Evolutionary conservation across 1,140 invertebrate species (phyloP).

Genomic region (Propsilocerus akamusi): DNA sequence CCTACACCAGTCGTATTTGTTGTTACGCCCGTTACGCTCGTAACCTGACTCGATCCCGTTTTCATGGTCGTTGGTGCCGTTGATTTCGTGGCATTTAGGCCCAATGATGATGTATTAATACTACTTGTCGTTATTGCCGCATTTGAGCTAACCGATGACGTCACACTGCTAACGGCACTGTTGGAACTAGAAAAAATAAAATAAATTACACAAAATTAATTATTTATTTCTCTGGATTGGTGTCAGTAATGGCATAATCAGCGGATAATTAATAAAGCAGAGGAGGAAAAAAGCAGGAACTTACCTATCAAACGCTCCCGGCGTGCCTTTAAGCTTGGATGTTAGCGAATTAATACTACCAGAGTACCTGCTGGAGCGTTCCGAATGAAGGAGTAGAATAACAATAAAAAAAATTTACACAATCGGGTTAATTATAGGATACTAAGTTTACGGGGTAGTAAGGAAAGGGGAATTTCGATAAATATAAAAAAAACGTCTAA

Average conservation of each 20-base stretch:
- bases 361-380: conserved; percentile 2
- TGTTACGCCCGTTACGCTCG: background rate
- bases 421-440: too few species aligned
- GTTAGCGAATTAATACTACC: conserved; percentile 4
- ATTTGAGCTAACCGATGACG: conserved; percentile 26
- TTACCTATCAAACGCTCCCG: background rate
- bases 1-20: conserved; percentile 16
- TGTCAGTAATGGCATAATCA: too few species aligned
- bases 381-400: too few species aligned
- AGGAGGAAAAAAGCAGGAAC: background rate
- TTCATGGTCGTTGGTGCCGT: conserved; percentile 19
- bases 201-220: background rate
- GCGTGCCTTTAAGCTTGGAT: background rate
- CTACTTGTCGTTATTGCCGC: conserved; percentile 29
- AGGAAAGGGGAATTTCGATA: too few species aligned
- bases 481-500: too few species aligned
- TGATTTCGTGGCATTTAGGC: conserved; percentile 13
- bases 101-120: conserved; percentile 25
- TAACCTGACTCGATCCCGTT: background rate
- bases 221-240: too few species aligned
- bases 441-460: too few species aligned
- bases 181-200: conserved; percentile 14
- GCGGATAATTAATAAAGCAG: background rate
- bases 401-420: too few species aligned
- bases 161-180: conserved; percentile 31